A percentile compares a stretch with the other conserved stretches of the same genome.
Evolutionary conservation across 1,140 invertebrate genomes (phyloP).

Genomic region (Choristoneura fumiferana): DNA sequence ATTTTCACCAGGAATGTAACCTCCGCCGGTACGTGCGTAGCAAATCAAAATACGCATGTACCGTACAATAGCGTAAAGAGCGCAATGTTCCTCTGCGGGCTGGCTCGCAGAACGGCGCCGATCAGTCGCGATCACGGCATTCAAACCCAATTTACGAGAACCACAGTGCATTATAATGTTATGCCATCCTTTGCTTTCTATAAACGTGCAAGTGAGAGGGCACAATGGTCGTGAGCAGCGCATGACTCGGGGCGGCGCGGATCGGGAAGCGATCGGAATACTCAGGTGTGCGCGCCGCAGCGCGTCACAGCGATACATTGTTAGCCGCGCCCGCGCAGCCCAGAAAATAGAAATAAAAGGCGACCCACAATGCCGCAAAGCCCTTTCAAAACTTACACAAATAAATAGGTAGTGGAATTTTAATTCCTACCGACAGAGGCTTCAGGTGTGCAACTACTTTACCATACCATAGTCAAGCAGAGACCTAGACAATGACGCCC

Average conservation of each 20-base stretch:
- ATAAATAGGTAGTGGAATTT: conserved; percentile 40
- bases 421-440: conserved; percentile 29
- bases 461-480: background rate
- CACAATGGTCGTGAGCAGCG: background rate
- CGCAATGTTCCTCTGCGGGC: background rate
- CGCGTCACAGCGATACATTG: conserved; percentile 54
- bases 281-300: conserved; percentile 62
- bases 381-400: conserved; percentile 50
- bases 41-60: too few species aligned
- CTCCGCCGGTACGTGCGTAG: too few species aligned
- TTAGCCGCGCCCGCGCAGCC: conserved; percentile 41
- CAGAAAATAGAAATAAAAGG: conserved; percentile 73
- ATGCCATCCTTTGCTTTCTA: background rate
- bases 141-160: background rate
- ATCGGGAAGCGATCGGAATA: conserved; percentile 46
- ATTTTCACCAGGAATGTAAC: too few species aligned
- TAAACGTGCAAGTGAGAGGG: background rate
- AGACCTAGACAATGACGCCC: background rate
- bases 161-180: background rate
- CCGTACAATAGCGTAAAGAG: conserved; percentile 2
- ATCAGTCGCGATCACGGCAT: conserved; percentile 11
- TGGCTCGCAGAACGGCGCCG: conserved; percentile 9
- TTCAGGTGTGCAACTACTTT: conserved; percentile 18
- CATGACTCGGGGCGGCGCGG: background rate
- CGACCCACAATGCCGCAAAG: conserved; percentile 56